These are phyloP conservation scores for Cosmia pyralina DNA, from an alignment of 2,888 invertebrate species.

Conservation along the genomic window DNA sequence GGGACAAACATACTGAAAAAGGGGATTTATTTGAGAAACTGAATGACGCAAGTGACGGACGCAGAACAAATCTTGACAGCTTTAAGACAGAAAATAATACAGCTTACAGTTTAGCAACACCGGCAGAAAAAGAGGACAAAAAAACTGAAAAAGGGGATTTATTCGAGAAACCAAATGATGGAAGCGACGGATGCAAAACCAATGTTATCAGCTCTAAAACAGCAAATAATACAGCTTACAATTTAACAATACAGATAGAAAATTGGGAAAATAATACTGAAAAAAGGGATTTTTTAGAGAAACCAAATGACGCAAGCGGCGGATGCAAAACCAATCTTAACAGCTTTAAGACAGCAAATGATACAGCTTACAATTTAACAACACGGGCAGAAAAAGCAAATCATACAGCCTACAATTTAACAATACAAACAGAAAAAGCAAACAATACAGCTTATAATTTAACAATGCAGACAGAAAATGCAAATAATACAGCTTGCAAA, in stretches of 20 bases:
- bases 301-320: background rate
- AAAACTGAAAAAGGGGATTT: background rate
- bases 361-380: background rate
- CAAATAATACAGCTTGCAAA: background rate
- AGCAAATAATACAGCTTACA: background rate
- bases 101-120: background rate
- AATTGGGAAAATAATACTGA: background rate
- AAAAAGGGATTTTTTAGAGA: background rate
- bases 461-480: too few species aligned
- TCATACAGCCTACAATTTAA: background rate
- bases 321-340: background rate
- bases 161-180: background rate
- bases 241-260: background rate
- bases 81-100: background rate
- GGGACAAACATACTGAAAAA: too few species aligned
- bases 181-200: background rate
- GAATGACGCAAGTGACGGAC: background rate
- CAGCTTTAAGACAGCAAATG: background rate
- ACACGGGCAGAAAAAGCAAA: background rate
- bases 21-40: too few species aligned
- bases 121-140: background rate
- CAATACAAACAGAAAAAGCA: background rate
- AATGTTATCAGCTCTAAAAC: background rate
- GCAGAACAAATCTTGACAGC: background rate
- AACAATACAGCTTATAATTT: background rate